A percentile compares a stretch with the other conserved stretches of the same genome.
Evolutionary conservation across 1,140 invertebrate genomes (phyloP).

Genomic region (Anastatus disparis): DNA sequence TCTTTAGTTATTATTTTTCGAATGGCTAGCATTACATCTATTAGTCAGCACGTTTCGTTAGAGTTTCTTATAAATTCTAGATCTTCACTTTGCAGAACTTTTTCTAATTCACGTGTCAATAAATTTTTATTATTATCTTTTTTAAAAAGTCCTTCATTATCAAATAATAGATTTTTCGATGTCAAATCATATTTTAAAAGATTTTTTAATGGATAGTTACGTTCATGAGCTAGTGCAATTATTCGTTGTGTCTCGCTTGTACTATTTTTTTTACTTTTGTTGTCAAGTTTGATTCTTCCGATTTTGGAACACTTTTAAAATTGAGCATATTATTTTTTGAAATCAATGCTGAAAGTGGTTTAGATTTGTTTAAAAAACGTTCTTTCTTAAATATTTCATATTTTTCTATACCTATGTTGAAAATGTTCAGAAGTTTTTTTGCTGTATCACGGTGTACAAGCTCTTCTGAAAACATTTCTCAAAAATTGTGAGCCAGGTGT

Average conservation of each 20-base stretch:
- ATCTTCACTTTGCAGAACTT: background rate
- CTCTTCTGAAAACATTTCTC: background rate
- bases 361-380: background rate
- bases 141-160: background rate
- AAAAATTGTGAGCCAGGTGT: background rate
- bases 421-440: background rate
- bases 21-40: background rate
- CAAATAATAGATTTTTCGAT: background rate
- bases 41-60: background rate
- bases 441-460: background rate
- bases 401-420: background rate
- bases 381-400: background rate
- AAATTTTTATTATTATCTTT: conserved; percentile 1
- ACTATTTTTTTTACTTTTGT: background rate
- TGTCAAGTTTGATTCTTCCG: background rate
- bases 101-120: too few relatives aligned
- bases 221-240: background rate
- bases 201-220: background rate
- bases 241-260: background rate
- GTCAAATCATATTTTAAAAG: background rate
- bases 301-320: background rate
- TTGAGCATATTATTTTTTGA: background rate
- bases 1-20: background rate
- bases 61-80: background rate
- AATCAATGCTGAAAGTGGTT: background rate